phyloP scores from a whole-genome alignment of 2,797 vertebrate genomes.

The Knipowitschia caucasica region DNA sequence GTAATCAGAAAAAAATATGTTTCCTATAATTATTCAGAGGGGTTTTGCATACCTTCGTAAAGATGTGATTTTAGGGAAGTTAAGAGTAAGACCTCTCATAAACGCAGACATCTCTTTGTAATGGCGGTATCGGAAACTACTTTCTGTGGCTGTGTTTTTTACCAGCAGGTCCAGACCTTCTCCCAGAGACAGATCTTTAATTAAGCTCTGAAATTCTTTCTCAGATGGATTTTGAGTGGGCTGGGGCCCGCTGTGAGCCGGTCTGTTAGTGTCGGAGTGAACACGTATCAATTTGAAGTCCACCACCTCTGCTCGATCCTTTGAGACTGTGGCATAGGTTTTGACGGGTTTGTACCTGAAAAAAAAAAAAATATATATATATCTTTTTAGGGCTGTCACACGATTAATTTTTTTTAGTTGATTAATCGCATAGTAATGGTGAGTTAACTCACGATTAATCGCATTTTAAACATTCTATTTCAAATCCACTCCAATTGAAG shows the following conservation, averaged over 20 bases:
- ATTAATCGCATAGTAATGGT: no score
- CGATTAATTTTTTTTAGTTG: no score
- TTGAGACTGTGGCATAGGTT: constrained; percentile 79
- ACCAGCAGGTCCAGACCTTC: constrained; percentile 84
- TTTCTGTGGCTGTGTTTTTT: constrained; percentile 74
- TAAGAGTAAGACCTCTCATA: constrained; percentile 84
- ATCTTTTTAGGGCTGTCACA: not conserved
- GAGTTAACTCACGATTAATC: no score
- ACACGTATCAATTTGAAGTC: constrained; percentile 85
- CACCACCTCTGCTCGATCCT: constrained; percentile 76
- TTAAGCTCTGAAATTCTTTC: constrained; percentile 84
- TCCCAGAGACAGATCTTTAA: constrained; percentile 88
- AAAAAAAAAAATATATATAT: not conserved
- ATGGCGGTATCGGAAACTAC: constrained; percentile 82
- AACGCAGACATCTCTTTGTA: constrained; percentile 85
- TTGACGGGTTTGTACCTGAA: constrained; percentile 83
- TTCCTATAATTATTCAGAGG: not conserved
- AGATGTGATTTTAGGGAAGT: constrained; percentile 89
- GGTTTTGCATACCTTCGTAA: constrained; percentile 70
- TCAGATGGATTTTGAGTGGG: constrained; percentile 72
- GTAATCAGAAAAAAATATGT: not conserved
- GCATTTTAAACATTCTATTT: no score
- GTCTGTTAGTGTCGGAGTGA: constrained; percentile 60
- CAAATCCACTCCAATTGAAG: no score
- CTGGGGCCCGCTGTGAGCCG: constrained; percentile 45